Base-by-base conservation (phyloP, 2,888 invertebrate species). In the Harpalus rufipes region DNA sequence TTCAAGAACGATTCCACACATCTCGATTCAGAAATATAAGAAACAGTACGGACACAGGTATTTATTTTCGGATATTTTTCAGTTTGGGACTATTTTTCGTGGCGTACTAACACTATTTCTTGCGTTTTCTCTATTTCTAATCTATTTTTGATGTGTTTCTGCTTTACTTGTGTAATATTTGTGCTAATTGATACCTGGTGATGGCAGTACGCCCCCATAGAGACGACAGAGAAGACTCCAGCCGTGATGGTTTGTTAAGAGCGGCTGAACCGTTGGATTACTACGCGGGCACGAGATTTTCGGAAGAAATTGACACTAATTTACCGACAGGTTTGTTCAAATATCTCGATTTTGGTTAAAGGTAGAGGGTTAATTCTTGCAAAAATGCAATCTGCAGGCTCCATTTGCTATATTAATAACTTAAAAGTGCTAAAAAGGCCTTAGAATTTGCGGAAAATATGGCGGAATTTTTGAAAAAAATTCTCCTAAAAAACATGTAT, bases 231-330 rank as follows among this genome's bases (percentile, higher is more conserved):
- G 93, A 93, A 90, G 95, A 95, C 89, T 94, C 95, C 90, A 96
- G 96, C 89, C 94, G 94, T 89, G 94, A 96, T 89, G 97, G 96
- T 89, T 93, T 97, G 25, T 92, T 97, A 16, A 92, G 94, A 86
- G 96, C 97, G 90, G 94, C 95, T 51, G 97, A 96, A 86, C 93
- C 94, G 89, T 88, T 93, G 86, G 96, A 96, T 86, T 95, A 95
- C 89, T 95, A 95, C 89, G 94, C 91, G 44, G 91, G 92, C 2
- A 91, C 91, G 81, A 89, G 90, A 5, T 90, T 91, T 56, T 89
- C 89, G 10, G 88, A 87, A 68, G 90, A 90, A 16, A 88, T 90
- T 1, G 91, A 91, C 86, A 91, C 91, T 0, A 86, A 90, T 51
- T 90, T 89, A 85, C 92, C 88, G 86, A 92, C 84, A 86, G 92